Evolutionary conservation across 2,113 vertebrate genomes (phyloP).

Genomic region (Dipodomys spectabilis): DNA sequence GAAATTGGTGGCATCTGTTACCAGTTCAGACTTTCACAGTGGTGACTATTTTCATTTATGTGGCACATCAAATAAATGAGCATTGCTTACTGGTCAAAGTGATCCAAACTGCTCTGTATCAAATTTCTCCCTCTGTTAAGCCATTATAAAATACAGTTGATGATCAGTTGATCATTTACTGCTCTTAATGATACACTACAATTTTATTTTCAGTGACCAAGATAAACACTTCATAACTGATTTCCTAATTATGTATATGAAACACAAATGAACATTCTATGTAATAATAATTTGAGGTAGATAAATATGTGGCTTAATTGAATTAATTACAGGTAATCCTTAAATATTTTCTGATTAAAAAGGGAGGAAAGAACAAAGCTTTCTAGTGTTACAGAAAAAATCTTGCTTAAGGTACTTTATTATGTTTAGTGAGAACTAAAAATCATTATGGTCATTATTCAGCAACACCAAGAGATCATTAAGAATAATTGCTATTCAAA

Average conservation of each 20-base stretch:
- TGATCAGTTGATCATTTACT: constrained; percentile 43
- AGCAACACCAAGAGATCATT: background rate
- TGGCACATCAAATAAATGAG: constrained; percentile 67
- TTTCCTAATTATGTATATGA: background rate
- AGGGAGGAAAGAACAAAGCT: background rate
- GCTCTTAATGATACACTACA: constrained; percentile 41
- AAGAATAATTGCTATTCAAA: background rate
- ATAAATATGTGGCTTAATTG: background rate
- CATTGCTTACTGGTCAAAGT: constrained; percentile 57
- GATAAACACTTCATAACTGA: background rate
- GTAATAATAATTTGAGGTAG: background rate
- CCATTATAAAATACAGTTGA: constrained; percentile 30
- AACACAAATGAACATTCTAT: background rate
- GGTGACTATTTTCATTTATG: constrained; percentile 62
- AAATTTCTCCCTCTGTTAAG: constrained; percentile 66
- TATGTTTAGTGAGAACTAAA: background rate
- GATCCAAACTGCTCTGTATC: constrained; percentile 43
- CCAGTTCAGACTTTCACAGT: constrained; percentile 66
- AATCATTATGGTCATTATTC: background rate
- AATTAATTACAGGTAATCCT: background rate
- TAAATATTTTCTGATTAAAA: background rate
- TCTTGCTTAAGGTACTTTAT: background rate
- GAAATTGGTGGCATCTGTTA: constrained; percentile 76
- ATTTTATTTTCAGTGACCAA: constrained; percentile 4
- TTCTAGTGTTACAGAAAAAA: background rate